Evolutionary conservation across 2,888 invertebrate genomes (phyloP).

Genomic region (Acanthococcus lagerstroemiae): DNA sequence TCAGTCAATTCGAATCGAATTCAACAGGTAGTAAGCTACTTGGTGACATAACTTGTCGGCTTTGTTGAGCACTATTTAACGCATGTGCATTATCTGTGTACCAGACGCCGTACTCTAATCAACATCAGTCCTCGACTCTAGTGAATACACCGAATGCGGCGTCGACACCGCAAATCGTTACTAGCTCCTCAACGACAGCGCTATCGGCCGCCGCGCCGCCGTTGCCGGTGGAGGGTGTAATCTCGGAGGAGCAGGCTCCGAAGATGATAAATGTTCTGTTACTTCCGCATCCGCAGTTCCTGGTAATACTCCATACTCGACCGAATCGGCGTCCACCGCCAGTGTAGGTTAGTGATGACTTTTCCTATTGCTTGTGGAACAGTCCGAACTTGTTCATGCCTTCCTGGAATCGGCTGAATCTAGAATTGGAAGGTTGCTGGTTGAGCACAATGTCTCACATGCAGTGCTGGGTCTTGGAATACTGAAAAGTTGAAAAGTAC

Average conservation of each 20-base stretch:
- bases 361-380: background rate
- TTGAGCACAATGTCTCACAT: no score
- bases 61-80: no score
- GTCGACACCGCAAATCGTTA: conserved; percentile 6
- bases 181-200: conserved; percentile 9
- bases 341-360: conserved; percentile 17
- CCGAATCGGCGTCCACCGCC: conserved; percentile 12
- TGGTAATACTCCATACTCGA: conserved; percentile 18
- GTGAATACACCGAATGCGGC: conserved; percentile 7
- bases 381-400: background rate
- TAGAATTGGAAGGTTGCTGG: no score
- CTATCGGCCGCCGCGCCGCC: conserved; percentile 3
- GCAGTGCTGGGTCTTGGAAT: no score
- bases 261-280: conserved; percentile 24
- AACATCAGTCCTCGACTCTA: conserved; percentile 1
- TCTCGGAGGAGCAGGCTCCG: conserved; percentile 12
- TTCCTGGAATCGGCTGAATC: no score
- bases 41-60: no score
- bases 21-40: conserved; percentile 9
- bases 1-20: conserved; percentile 4
- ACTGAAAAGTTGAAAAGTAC: no score
- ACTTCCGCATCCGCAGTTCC: conserved; percentile 27
- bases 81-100: no score
- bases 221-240: conserved; percentile 4
- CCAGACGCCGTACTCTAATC: conserved; percentile 13